Base-by-base conservation (phyloP, 1,140 invertebrate species). In the Drosophila kohkoa region DNA sequence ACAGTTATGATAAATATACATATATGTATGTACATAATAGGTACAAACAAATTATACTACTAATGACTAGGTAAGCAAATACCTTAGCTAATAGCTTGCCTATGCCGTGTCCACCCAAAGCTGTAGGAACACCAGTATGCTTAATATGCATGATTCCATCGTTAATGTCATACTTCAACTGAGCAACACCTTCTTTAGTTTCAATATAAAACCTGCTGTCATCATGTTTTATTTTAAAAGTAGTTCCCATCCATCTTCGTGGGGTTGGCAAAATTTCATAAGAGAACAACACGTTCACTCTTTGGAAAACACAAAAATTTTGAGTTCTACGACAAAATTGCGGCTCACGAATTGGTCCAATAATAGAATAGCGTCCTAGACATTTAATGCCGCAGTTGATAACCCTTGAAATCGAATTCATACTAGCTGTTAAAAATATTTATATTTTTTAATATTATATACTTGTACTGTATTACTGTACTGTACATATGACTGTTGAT, bases 61-160 rank as follows among this genome's bases (percentile, higher is more conserved):
- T 38, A 38, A 10, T 38, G 8, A 38, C 35, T 10, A 8, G 54
- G 32, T 49, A n/a, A 46, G 45, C 15, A 70, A 67, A 68, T 75
- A 76, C 75, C 75, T 74, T 77, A 45, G 75, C 70, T 20, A 77
- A 41, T 13, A 77, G 32, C 30, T 74, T 74, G 35, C 75, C 75
- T 4, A 77, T 28, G 46, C 75, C 75, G 16, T 62, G 75, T 35
- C 75, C 75, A 5, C 11, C 11, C 2, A 77, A 20, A 35, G 59
- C 35, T 32, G 30, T 60, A 15, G 75, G 75, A 49, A 77, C 75
- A 28, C 25, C 51, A 32, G 75, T 77, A 7, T 68, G 64, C 8
- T 11, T 45, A 38, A 77, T 73, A 4, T 67, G 15, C 75, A 77
- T 77, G 7, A 74, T 5, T 28, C 52, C 71, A 15, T 58, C 30